Evolutionary conservation across 2,113 vertebrate species (phyloP), one percentile per base, ranked within the genome.

Genomic region (Pogona vitticeps): DNA sequence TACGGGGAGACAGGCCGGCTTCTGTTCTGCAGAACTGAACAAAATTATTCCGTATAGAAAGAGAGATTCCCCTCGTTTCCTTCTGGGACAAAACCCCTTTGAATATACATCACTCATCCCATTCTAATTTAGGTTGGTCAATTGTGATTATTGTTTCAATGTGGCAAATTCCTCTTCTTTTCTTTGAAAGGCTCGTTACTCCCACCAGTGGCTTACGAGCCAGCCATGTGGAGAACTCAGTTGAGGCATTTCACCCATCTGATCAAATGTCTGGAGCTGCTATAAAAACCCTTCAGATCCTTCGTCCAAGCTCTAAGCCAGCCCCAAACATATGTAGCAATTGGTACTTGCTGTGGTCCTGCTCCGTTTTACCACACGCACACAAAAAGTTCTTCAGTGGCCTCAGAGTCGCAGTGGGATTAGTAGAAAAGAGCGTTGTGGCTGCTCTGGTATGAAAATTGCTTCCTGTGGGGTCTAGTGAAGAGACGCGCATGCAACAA

Each of bases 1-100:
- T 72, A 26, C 3, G 28, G 67, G 78, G 31, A 80, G 83, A 80
- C 77, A 88, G 71, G 87, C 33, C 80, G 67, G 71, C 82, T 80
- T 84, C 82, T 88, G 76, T 80, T 80, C 17, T 84, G 76, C 78
- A 85, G 70, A 81, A 84, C 8, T 40, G 70, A 72, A 76, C 58
- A 59, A 80, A 88, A 85, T 33, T 33, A 84, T 84, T 33, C 59
- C 56, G 52, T 68, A 65, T 52, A 52, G 46, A 52, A 52, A 52
- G 46, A 52, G 46, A 52, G 46, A 52, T 73, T 36, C 13, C 36
- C 33, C 18, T 79, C 18, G 70, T 72, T 80, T 80, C 40, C 58
- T 65, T 73, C 40, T 65, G 59, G 70, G 82, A 7, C 73, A 61
- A 58, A 23, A 12, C 68, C 40, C 65, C 68, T 78, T 73, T 20